These are phyloP conservation scores for Chascanopsetta lugubris DNA, from an alignment of 2,113 vertebrate species.

Conservation along the genomic window DNA sequence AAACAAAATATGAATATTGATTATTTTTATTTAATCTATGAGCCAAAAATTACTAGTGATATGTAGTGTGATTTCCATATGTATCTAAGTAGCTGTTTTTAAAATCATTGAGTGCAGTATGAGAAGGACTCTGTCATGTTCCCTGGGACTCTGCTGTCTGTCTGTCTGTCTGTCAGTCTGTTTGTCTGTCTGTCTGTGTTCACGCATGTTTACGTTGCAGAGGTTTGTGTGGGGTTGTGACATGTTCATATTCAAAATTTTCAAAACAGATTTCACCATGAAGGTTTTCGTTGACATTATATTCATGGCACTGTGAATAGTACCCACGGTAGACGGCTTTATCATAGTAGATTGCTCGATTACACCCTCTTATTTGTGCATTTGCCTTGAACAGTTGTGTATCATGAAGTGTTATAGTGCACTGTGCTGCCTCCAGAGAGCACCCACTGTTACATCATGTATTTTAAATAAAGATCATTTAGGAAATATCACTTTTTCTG, in stretches of 20 bases:
- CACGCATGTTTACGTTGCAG: constrained; percentile 51
- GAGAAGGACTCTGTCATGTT: constrained; percentile 19
- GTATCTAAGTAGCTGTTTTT: background rate
- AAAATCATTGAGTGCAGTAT: background rate
- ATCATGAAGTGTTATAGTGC: constrained; percentile 53
- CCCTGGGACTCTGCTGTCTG: constrained; percentile 22
- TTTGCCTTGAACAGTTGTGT: constrained; percentile 54
- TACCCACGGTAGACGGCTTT: background rate
- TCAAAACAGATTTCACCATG: no score
- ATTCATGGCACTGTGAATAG: background rate
- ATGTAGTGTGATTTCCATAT: constrained; percentile 9
- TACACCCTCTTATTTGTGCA: constrained; percentile 1
- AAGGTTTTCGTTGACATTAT: constrained; percentile 10
- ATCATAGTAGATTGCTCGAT: constrained; percentile 5
- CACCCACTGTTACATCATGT: constrained; percentile 49
- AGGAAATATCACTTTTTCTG: background rate
- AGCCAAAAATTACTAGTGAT: constrained; percentile 3
- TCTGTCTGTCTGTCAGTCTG: no score
- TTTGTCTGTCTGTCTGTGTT: constrained; percentile 30
- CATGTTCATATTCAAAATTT: no score
- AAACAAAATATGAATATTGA: constrained; percentile 10
- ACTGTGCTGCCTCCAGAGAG: constrained; percentile 49
- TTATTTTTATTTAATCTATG: background rate
- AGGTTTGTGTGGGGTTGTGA: constrained; percentile 14
- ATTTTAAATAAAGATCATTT: constrained; percentile 69